Evolutionary conservation across 1,140 invertebrate genomes (phyloP).

Genomic region (Patella vulgata): DNA sequence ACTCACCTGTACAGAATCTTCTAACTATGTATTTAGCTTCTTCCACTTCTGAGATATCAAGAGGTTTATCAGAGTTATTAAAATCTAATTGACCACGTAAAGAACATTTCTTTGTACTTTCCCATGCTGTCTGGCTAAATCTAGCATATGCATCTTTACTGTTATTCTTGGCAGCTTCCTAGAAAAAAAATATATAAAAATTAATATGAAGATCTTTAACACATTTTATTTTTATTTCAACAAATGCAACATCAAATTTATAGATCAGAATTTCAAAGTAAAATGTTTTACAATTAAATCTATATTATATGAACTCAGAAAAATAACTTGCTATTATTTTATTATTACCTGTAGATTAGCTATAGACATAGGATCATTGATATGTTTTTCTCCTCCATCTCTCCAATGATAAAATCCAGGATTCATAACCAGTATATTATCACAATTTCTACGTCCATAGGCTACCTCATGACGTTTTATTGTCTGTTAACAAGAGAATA

Average conservation of each 20-base stretch:
- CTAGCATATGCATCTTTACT: slow-evolving; percentile 85
- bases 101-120: slow-evolving; percentile 88
- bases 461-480: slow-evolving; percentile 60
- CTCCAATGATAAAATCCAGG: slow-evolving; percentile 97
- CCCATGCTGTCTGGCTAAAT: slow-evolving; percentile 87
- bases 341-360: slow-evolving; percentile 72
- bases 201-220: not conserved
- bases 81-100: slow-evolving; percentile 93
- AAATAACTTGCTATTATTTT: too few relatives aligned
- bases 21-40: slow-evolving; percentile 95
- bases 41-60: slow-evolving; percentile 89
- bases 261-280: too few relatives aligned
- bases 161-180: slow-evolving; percentile 87
- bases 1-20: slow-evolving; percentile 77
- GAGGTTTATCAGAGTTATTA: slow-evolving; percentile 74
- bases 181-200: slow-evolving; percentile 20
- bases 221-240: not conserved
- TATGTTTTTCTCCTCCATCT: slow-evolving; percentile 96
- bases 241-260: not conserved
- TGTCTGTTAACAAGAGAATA: slow-evolving; percentile 40
- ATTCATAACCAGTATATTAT: slow-evolving; percentile 85
- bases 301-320: not conserved
- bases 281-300: too few relatives aligned
- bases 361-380: slow-evolving; percentile 95
- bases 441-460: slow-evolving; percentile 66